Base-by-base conservation (phyloP, 2,113 vertebrate species). In the Tetraodon nigroviridis region DNA sequence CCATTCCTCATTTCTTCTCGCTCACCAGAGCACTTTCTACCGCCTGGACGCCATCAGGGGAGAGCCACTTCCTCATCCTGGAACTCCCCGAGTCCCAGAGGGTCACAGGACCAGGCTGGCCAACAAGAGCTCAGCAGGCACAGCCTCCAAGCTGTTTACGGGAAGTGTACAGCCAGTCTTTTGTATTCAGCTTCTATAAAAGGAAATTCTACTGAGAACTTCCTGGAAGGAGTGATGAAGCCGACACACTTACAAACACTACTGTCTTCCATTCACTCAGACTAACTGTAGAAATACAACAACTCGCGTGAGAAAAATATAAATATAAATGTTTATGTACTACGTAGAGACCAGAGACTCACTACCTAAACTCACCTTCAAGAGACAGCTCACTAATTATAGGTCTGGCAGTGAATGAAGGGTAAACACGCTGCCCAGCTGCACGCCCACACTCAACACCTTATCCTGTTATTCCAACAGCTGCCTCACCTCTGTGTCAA, bases 181-280 rank as follows among this genome's bases (percentile, higher is more conserved):
- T 90, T 91, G 87, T 90, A 63, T 84, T 90, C 58, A 42, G 84
- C 83, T 81, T 90, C 88, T 90, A 89, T 88, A 91, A 90, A 90
- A 91, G 90, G 90, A 88, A 86, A 89, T 89, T 84, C 71, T 84
- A 76, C 37, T 6, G 75, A 83, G 71, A 64, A 80, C 89, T 91
- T 90, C 90, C 89, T 90, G 88, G 72, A 86, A 81, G 58, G 63
- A 83, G 64, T 70, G 69, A 83, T 80, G 76, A 71, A 61, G 65
- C 54, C 32, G 17, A 58, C 44, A 61, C 61, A 61, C 66, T 55
- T 44, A 53, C 37, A 44, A 2, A 59, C 55, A 27, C 41, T n/a
- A 11, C 24, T 18, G 53, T 45, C 53, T 7, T 64, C 73, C 79
- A 82, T 78, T 80, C 63, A 83, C 24, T 50, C 42, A 46, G 44